Evolutionary conservation across 2,888 invertebrate species (phyloP).

Genomic region (Mesoligia furuncula): DNA sequence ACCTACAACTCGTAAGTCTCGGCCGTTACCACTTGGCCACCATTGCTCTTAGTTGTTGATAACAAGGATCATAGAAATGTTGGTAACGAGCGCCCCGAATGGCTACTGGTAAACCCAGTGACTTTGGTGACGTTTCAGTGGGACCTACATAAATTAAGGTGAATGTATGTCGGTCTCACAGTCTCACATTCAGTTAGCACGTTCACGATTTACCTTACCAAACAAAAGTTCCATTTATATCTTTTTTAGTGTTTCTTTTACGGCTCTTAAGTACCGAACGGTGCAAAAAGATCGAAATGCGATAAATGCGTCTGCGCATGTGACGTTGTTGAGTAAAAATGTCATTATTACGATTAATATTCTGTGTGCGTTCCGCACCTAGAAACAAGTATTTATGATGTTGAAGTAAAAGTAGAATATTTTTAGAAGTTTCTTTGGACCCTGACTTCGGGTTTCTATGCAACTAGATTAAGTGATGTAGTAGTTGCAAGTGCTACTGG

Average conservation of each 20-base stretch:
- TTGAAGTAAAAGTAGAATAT: conserved; percentile 5
- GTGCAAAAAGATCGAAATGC: conserved; percentile 13
- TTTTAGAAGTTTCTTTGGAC: background rate
- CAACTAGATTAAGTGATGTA: too few relatives aligned
- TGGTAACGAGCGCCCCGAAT: background rate
- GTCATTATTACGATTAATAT: background rate
- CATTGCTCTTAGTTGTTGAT: too few relatives aligned
- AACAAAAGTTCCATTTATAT: conserved; percentile 6
- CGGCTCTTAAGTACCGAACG: conserved; percentile 16
- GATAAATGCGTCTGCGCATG: conserved; percentile 14
- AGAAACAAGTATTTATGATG: background rate
- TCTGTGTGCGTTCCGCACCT: background rate
- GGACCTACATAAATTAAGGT: background rate
- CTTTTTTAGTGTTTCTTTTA: background rate
- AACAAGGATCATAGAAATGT: too few relatives aligned
- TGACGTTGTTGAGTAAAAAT: background rate
- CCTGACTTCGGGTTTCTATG: background rate
- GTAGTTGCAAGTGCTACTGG: too few relatives aligned
- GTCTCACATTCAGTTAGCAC: too few relatives aligned
- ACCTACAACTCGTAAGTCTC: too few relatives aligned
- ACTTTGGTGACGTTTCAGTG: background rate
- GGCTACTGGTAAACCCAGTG: background rate
- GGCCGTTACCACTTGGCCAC: too few relatives aligned
- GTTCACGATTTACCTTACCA: background rate
- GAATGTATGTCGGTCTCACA: too few relatives aligned